phyloP scores from a whole-genome alignment of 1,140 invertebrate genomes.

The Hirudo medicinalis region DNA sequence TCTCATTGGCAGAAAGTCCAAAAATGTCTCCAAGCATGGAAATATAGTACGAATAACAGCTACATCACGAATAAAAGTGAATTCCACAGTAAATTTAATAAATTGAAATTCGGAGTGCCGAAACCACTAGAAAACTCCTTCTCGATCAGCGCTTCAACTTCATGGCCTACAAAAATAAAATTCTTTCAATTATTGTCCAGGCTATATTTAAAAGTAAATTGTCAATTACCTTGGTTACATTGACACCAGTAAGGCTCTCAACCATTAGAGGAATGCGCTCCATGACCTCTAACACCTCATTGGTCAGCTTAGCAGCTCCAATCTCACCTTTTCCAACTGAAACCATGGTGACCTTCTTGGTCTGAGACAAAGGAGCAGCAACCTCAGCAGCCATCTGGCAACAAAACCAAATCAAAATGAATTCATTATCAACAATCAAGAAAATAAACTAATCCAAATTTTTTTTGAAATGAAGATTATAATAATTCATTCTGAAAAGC shows the following conservation, averaged over 20 bases:
- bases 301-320: constrained; percentile 22
- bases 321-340: constrained; percentile 18
- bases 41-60: no score
- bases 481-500: no score
- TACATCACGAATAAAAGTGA: no score
- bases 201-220: no score
- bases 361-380: constrained; percentile 19
- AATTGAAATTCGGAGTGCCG: no score
- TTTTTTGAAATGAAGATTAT: no score
- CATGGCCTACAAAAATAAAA: neutral
- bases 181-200: no score
- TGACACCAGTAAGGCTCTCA: constrained; percentile 18
- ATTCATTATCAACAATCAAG: no score
- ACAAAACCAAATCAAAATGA: neutral
- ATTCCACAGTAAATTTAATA: no score
- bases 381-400: constrained; percentile 21
- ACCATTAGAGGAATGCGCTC: constrained; percentile 21
- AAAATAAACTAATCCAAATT: no score
- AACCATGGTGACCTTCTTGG: constrained; percentile 24
- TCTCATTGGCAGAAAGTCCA: no score
- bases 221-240: constrained; percentile 14
- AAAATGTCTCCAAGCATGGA: no score
- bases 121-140: neutral
- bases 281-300: constrained; percentile 22
- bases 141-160: neutral